Conservation (phyloP, 2,797 vertebrate genomes). For the Mionectes olivaceus region DNA sequence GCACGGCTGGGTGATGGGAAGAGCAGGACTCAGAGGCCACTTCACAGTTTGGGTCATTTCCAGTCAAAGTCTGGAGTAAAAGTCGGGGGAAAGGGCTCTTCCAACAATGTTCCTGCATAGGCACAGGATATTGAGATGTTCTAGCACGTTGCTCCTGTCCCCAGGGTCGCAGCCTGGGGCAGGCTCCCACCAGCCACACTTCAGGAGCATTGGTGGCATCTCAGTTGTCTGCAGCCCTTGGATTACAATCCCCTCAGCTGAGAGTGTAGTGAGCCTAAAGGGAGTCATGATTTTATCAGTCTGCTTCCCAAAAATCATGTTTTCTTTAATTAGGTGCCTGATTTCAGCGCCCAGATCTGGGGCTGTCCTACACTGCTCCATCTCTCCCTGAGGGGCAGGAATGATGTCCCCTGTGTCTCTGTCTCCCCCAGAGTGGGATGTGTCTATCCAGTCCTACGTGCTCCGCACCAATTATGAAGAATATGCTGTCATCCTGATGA, state of each 20-base stretch:
- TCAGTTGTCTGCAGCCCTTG: background rate
- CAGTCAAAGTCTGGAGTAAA: background rate
- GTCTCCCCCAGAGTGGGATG: conserved; percentile 77
- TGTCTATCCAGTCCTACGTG: conserved; percentile 84
- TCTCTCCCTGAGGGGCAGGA: background rate
- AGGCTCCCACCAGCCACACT: background rate
- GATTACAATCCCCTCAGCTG: background rate
- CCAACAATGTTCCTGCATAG: background rate
- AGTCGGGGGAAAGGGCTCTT: background rate
- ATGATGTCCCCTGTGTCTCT: background rate
- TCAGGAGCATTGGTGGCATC: background rate
- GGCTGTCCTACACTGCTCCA: background rate
- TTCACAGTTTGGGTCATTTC: background rate
- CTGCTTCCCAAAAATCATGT: background rate
- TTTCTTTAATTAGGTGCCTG: background rate
- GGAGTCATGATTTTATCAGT: background rate
- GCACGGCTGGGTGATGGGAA: background rate
- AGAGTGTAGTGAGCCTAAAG: background rate
- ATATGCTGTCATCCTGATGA: conserved; percentile 86
- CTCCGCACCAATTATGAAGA: conserved; percentile 90
- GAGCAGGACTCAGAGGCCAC: background rate
- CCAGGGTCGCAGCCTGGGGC: background rate
- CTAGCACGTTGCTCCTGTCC: background rate
- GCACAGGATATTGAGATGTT: background rate
- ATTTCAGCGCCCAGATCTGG: background rate